These are phyloP conservation scores for Triplophysa tibetana DNA, from an alignment of 2,113 vertebrate species.

Conservation along the genomic window DNA sequence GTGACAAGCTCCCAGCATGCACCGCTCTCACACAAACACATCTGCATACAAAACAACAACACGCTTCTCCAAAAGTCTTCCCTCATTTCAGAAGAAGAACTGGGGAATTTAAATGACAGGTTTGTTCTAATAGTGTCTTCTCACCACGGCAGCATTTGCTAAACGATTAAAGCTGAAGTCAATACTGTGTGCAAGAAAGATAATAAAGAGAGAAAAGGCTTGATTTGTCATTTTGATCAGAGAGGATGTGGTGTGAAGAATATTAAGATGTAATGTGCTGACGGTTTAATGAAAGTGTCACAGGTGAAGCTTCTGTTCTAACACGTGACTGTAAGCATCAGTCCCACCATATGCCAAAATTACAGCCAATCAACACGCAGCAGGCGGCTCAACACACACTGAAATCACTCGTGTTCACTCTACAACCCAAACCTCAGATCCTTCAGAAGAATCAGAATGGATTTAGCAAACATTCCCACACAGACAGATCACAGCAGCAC, in stretches of 20 bases:
- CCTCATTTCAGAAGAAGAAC: background rate
- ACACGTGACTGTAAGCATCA: constrained; percentile 10
- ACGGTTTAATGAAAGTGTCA: constrained; percentile 54
- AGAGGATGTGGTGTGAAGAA: constrained; percentile 39
- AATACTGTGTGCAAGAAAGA: background rate
- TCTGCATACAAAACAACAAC: background rate
- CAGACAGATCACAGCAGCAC: no score
- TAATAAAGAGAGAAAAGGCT: background rate
- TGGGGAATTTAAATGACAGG: background rate
- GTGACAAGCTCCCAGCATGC: constrained; percentile 8
- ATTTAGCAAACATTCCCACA: no score
- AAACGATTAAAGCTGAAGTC: background rate
- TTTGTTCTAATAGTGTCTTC: no score
- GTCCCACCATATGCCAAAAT: constrained; percentile 32
- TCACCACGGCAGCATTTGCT: no score
- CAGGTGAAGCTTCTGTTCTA: constrained; percentile 54
- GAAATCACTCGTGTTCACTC: background rate
- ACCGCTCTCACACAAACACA: background rate
- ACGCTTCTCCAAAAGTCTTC: background rate
- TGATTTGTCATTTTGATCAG: constrained; percentile 48
- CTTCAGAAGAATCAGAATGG: no score
- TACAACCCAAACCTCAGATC: background rate
- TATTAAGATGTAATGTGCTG: constrained; percentile 51
- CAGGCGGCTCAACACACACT: background rate
- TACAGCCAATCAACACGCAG: background rate